A percentile compares a stretch with the other conserved stretches of the same genome.
Conservation (phyloP, 2,113 vertebrate species). For the Zapus hudsonius region DNA sequence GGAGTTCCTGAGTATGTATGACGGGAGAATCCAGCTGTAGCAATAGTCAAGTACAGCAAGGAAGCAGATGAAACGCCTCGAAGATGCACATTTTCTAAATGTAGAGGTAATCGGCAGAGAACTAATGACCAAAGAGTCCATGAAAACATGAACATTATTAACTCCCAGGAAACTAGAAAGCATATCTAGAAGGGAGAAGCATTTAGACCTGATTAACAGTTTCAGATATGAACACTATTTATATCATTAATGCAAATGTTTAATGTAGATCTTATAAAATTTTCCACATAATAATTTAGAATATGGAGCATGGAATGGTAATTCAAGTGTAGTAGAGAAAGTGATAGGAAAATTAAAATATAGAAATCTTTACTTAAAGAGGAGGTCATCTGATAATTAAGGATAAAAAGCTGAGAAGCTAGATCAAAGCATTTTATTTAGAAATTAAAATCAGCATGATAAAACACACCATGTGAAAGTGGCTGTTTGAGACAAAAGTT, state of each 20-base stretch:
- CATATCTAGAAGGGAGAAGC: background rate
- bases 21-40: background rate
- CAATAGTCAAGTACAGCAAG: background rate
- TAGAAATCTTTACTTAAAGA: background rate
- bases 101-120: background rate
- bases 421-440: constrained; percentile 25
- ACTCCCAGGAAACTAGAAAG: background rate
- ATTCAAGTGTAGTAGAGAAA: background rate
- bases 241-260: background rate
- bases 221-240: background rate
- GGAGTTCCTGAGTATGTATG: background rate
- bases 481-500: background rate
- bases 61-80: background rate
- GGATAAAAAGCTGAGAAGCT: background rate
- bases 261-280: background rate
- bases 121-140: background rate
- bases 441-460: background rate
- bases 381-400: background rate
- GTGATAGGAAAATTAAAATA: background rate
- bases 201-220: background rate
- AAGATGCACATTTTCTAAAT: background rate
- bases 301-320: background rate
- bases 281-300: background rate
- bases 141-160: background rate
- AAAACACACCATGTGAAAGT: background rate